These are phyloP conservation scores for Stigmatopora nigra DNA, from an alignment of 2,113 vertebrate species.

Conservation along the genomic window DNA sequence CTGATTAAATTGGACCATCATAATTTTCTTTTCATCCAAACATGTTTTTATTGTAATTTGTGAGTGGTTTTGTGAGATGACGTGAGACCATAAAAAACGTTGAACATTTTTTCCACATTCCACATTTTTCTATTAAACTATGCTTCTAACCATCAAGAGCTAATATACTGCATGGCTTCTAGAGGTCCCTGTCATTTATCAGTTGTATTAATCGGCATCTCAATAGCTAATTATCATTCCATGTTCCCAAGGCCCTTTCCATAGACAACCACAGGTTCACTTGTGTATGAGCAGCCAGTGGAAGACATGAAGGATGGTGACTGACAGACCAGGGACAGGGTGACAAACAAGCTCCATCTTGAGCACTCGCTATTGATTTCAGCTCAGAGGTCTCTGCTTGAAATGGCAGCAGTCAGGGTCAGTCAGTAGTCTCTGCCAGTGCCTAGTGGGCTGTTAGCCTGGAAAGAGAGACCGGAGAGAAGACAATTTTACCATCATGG, in stretches of 20 bases:
- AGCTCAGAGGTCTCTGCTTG: constrained; percentile 55
- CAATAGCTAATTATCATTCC: constrained; percentile 38
- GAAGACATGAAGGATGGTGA: constrained; percentile 43
- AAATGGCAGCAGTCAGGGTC: constrained; percentile 57
- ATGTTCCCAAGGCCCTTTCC: constrained; percentile 35
- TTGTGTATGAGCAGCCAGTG: constrained; percentile 30
- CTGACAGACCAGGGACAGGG: constrained; percentile 57
- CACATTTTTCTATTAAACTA: too few relatives aligned
- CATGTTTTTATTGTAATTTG: not conserved
- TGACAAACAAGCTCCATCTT: constrained; percentile 58
- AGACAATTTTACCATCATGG: constrained; percentile 40
- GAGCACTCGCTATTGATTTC: constrained; percentile 57
- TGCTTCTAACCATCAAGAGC: not conserved
- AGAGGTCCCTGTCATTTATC: not conserved
- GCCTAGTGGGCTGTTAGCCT: constrained; percentile 39
- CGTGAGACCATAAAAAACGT: too few relatives aligned
- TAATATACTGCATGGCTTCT: constrained; percentile 3
- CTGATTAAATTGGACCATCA: constrained; percentile 1
- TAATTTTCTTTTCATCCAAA: not conserved
- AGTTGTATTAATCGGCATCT: constrained; percentile 31
- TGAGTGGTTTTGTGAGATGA: not conserved
- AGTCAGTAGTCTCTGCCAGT: constrained; percentile 27
- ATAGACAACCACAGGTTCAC: constrained; percentile 26
- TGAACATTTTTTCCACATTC: too few relatives aligned
- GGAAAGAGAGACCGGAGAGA: constrained; percentile 27